Conservation (phyloP, 2,113 vertebrate species). For the Oxygymnocypris stewartii region DNA sequence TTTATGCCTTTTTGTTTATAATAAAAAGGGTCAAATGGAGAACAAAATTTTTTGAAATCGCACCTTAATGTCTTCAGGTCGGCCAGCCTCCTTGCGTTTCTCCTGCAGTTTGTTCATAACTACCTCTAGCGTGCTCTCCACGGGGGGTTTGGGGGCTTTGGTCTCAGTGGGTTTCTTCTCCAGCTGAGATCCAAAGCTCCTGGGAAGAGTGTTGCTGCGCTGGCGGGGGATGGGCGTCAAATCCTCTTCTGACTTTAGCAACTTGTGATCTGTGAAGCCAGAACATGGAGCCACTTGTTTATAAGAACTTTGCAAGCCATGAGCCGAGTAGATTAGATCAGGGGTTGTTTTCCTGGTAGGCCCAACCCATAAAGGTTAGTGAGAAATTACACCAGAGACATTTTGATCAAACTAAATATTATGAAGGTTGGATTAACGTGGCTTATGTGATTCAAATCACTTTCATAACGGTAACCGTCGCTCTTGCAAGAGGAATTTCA, state of each 20-base stretch:
- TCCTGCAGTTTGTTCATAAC: conserved; percentile 90
- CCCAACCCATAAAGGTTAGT: background rate
- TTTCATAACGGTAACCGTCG: background rate
- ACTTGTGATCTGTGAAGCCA: conserved; percentile 80
- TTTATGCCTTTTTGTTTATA: background rate
- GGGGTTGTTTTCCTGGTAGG: background rate
- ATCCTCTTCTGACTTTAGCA: conserved; percentile 91
- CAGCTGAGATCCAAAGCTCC: conserved; percentile 96
- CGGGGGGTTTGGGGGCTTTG: conserved; percentile 82
- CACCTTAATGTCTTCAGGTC: conserved; percentile 96
- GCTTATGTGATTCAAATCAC: conserved; percentile 31
- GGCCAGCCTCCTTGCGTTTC: conserved; percentile 84
- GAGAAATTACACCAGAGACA: conserved; percentile 6
- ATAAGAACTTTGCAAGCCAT: background rate
- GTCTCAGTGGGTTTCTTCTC: conserved; percentile 86
- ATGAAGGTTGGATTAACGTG: conserved; percentile 47
- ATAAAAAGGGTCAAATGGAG: background rate
- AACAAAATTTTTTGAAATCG: background rate
- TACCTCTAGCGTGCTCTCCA: conserved; percentile 86
- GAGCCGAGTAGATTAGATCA: conserved; percentile 9
- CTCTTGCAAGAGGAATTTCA: background rate
- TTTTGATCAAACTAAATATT: conserved; percentile 37
- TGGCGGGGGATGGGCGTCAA: conserved; percentile 87
- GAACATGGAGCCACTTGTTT: conserved; percentile 7
- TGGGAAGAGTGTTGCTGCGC: conserved; percentile 95